Base-by-base conservation (phyloP, 2,888 invertebrate species). In the Stenoptilia bipunctidactyla region DNA sequence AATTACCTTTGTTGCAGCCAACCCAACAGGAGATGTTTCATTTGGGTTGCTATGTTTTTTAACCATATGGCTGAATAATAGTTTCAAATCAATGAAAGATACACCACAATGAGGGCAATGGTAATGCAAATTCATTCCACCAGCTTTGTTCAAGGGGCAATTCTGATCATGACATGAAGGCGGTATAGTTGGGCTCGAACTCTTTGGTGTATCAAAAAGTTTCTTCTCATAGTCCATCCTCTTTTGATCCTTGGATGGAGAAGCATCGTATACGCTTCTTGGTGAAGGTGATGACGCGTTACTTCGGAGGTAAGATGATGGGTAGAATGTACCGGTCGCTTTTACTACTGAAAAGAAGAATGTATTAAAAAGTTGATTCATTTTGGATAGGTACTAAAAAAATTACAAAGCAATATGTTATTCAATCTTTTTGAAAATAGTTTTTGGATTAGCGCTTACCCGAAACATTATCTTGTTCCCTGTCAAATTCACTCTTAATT, bases 301-400 rank as follows among this genome's bases (percentile, higher is more conserved):
- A 75, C 85, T 85, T 66, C 87, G 67, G 62, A 83, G 71, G 44
- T 84, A 83, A 55, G 91, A 92, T 58, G 93, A 89, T 65, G 95
- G 95, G 84, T 93, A 94, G 86, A 92, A 95, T 73, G 94, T 94
- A 75, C 95, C 94, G 63, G 93, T 90, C 79, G 94, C 93, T 90
- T 94, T 94, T 86, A 95, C 93, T 87, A 94, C 92, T 92, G 89
- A 85, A 90, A 90, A 30, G 9, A 30, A 30, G 9, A 30, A 8
- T 12, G 4, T 8, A n/a, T 30, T 30, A 30, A 12, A 8, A 30
- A 9, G 12, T 8, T 8, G 4, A 3, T 30, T 30, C n/a, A 12
- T 30, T 3, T n/a, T 30, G 8, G 20, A 8, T 8, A 20, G 3
- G 3, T 8, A 20, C 8, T 44, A 25, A 40, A 35, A 40, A 42